Evolutionary conservation across 2,888 invertebrate genomes (phyloP), one percentile per base, ranked within the genome.

Genomic region (Idaea dimidiata): DNA sequence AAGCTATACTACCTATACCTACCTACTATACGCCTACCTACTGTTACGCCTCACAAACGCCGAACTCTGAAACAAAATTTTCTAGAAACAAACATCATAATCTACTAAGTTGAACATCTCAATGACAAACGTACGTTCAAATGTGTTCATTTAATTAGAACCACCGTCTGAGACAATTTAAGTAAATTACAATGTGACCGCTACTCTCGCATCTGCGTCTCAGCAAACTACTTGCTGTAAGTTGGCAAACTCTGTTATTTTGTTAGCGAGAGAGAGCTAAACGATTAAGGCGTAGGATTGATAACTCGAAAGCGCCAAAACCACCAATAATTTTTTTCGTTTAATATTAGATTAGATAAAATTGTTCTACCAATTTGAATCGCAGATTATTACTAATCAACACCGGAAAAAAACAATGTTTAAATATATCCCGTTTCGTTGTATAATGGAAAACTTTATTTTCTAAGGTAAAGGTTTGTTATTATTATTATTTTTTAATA

Each of bases 131-230:
- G 43, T 43, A 43, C 43, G 43, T 43, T 14, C 43, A 43, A 43
- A 17, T 58, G 59, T 55, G 55, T 56, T 57, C 55, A 59, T 63
- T 64, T 66, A 69, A 69, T 67, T 67, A 64, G 58, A 66, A 61
- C 58, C 62, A 65, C 62, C 61, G 61, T 67, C 60, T 31, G 54
- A 60, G 60, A 65, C 64, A 54, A 62, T 65, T 64, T 59, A 61
- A 66, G 65, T 65, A 66, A 66, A 66, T 70, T 66, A 67, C 62
- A 68, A 59, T 62, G 66, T 67, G 63, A 68, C 64, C 69, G 61
- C 62, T 64, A 56, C 56, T 57, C 58, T 57, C 60, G 58, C 66
- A 62, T 62, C 64, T 63, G 59, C 66, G 65, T 62, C 65, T 57
- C 54, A 17, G 58, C 62, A 53, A 70, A 66, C 64, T 65, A 62